Conservation (phyloP, 1,140 invertebrate species). For the Grapholita molesta region DNA sequence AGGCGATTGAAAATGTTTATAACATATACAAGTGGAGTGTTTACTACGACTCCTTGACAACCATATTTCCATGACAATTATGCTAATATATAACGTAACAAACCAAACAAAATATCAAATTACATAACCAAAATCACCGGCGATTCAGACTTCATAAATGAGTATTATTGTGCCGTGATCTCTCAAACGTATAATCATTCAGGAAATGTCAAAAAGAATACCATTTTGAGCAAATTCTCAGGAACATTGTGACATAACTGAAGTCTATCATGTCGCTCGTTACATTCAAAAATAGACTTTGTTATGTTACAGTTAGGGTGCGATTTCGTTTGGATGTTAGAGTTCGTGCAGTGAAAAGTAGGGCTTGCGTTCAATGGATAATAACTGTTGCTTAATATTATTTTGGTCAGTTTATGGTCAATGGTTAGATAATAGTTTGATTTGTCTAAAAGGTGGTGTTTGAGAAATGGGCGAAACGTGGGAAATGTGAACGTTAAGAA, state of each 20-base stretch:
- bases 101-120: not conserved
- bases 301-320: not conserved
- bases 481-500: not conserved
- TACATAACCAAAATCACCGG: not conserved
- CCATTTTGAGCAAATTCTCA: constrained; percentile 10
- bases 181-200: not conserved
- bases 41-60: not conserved
- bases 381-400: constrained; percentile 7
- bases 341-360: constrained; percentile 8
- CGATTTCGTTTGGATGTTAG: not conserved
- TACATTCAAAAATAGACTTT: not conserved
- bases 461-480: not conserved
- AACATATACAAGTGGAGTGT: not conserved
- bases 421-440: constrained; percentile 7
- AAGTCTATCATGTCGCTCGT: not conserved
- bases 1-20: no score
- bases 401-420: constrained; percentile 4
- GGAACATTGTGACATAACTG: not conserved
- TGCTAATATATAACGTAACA: not conserved
- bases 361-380: not conserved
- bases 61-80: not conserved
- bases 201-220: constrained; percentile 5
- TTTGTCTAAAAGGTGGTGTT: not conserved
- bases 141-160: not conserved
- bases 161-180: not conserved